Base-by-base conservation (phyloP, 2,888 invertebrate species). In the Aporophyla lueneburgensis region DNA sequence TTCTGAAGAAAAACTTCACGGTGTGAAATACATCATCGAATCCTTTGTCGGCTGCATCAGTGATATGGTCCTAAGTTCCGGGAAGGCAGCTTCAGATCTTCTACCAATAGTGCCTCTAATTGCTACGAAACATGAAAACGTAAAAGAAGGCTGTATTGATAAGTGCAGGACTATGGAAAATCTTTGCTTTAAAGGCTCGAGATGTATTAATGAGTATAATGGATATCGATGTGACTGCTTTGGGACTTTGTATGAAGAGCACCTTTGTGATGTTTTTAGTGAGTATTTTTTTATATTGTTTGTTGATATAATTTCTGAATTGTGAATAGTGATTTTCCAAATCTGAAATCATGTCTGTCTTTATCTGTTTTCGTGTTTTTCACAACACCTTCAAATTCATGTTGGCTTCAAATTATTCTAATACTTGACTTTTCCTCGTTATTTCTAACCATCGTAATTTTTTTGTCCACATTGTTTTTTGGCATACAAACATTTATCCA, bases 1-100 rank as follows among this genome's bases (percentile, higher is more conserved):
- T 90, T 98, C 98, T 1, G 98, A 98, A 94, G 99, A 99, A 93
- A 98, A 98, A 92, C 97, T 98, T 46, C 98, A 99, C 92, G 99
- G 99, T 74, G 98, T 99, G 0, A 99, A 99, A 95, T 99, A 99
- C 93, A 98, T 99, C 79, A 99, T 99, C 88, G 99, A 99, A 95
- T 99, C 99, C 12, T 99, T 99, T 93, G 98, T 99, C 49, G 99
- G 99, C 5, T 99, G 99, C 92, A 98, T 99, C 87, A 98, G 98
- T 89, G 98, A 99, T 89, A 98, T 99, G 95, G 98, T 98, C 12
- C 95, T 99, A 46, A 98, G 98, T 93, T 98, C 98, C 3, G 98
- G 99, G 6, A 98, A 98, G 94, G 98, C 98, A 1, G 98, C 98
- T 1, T 98, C 98, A 66, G 98, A 98, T 93, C 96, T 99, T 53